Percentiles rank a stretch among this genome's conserved stretches.
Evolutionary conservation across 2,888 invertebrate species (phyloP).

Genomic region (Penaeus monodon): DNA sequence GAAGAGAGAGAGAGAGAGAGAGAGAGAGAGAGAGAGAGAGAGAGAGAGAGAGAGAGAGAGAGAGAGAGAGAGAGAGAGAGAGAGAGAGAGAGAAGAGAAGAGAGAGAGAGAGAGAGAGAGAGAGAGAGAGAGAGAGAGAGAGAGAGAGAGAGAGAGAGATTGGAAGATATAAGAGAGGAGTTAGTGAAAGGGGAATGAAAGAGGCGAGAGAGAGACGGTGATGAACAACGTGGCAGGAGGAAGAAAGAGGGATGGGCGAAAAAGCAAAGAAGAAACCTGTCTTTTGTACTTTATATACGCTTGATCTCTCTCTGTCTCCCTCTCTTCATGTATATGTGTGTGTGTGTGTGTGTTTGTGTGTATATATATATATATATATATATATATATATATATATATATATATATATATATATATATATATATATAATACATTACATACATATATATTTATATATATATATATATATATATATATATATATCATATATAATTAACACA

Average conservation of each 20-base stretch:
- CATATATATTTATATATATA: too few relatives aligned
- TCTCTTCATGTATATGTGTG: too few relatives aligned
- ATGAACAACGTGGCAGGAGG: background rate
- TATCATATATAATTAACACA: too few relatives aligned
- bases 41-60: conserved; percentile 19
- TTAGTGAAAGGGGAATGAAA: background rate
- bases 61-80: background rate
- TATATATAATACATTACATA: background rate
- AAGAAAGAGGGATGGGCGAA: too few relatives aligned
- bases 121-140: too few relatives aligned
- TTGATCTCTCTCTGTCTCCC: too few relatives aligned
- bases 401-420: conserved; percentile 5
- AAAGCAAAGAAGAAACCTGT: too few relatives aligned
- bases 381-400: conserved; percentile 7
- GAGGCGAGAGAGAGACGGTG: background rate
- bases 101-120: background rate
- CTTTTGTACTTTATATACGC: too few relatives aligned
- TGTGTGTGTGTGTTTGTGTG: background rate
- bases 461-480: too few relatives aligned
- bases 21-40: background rate
- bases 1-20: background rate
- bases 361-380: conserved; percentile 7
- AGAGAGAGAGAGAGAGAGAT: conserved; percentile 21
- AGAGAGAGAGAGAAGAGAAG: background rate
- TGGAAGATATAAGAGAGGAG: background rate